Evolutionary conservation across 2,797 vertebrate species (phyloP).

Genomic region (Eupleurogrammus muticus): DNA sequence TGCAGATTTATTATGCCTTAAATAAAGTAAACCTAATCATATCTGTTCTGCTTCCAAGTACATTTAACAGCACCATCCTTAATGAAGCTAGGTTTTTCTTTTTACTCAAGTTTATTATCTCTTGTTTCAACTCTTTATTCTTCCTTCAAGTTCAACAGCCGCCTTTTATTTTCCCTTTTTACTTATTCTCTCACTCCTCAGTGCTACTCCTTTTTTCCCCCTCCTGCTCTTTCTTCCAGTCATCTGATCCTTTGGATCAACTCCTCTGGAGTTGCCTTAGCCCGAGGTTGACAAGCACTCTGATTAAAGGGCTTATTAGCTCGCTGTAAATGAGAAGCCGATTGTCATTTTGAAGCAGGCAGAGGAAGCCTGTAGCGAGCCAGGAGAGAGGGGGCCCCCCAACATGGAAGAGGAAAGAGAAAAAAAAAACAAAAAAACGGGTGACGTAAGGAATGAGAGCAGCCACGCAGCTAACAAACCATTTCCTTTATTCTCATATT

Average conservation of each 20-base stretch:
- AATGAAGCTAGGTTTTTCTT: slow-evolving; percentile 5
- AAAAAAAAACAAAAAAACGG: slow-evolving; percentile 38
- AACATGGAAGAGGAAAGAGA: slow-evolving; percentile 37
- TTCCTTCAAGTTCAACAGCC: slow-evolving; percentile 44
- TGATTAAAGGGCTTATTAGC: slow-evolving; percentile 83
- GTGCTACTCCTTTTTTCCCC: slow-evolving; percentile 32
- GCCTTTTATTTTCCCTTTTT: slow-evolving; percentile 48
- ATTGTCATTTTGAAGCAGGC: slow-evolving; percentile 72
- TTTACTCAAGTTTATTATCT: slow-evolving; percentile 29
- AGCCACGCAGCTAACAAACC: slow-evolving; percentile 69
- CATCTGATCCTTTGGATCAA: slow-evolving; percentile 75
- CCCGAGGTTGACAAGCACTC: slow-evolving; percentile 73
- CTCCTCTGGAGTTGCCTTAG: slow-evolving; percentile 66
- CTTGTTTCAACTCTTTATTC: slow-evolving; percentile 36
- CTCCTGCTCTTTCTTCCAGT: slow-evolving; percentile 52
- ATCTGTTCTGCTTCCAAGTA: slow-evolving; percentile 17
- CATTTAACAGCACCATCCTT: slow-evolving; percentile 1
- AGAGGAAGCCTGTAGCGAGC: slow-evolving; percentile 60
- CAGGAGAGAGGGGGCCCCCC: slow-evolving; percentile 48
- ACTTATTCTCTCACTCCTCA: slow-evolving; percentile 38
- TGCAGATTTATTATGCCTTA: slow-evolving; percentile 29
- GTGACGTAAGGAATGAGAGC: slow-evolving; percentile 78
- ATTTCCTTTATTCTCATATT: slow-evolving; percentile 75
- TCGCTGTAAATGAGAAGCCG: slow-evolving; percentile 71
- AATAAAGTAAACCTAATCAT: slow-evolving; percentile 18